phyloP scores from a whole-genome alignment of 2,888 invertebrate species.

The Drosophila acutilabella region DNA sequence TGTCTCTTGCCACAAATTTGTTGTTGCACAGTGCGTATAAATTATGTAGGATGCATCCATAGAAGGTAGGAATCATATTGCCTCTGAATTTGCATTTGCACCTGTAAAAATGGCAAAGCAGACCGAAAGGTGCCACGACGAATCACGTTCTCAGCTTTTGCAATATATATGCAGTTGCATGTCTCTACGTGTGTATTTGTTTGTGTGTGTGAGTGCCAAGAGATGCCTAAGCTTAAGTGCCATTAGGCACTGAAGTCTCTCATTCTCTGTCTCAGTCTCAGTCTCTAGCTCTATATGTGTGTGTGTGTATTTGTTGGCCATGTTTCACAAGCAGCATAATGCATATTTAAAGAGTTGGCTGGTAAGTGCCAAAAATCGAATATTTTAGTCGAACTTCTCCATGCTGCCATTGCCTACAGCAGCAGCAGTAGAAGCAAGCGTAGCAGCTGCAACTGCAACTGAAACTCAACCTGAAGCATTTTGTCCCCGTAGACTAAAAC shows the following conservation, averaged over 20 bases:
- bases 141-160: slow-evolving; percentile 64
- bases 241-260: slow-evolving; percentile 66
- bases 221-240: slow-evolving; percentile 78
- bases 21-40: slow-evolving; percentile 54
- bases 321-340: slow-evolving; percentile 74
- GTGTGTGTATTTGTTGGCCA: slow-evolving; percentile 32
- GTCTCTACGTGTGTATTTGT: slow-evolving; percentile 9
- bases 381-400: slow-evolving; percentile 56
- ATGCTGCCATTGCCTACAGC: slow-evolving; percentile 38
- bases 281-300: slow-evolving; percentile 9
- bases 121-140: slow-evolving; percentile 51
- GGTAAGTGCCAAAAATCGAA: slow-evolving; percentile 80
- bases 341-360: slow-evolving; percentile 77
- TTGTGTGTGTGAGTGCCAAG: slow-evolving; percentile 14
- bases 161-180: slow-evolving; percentile 25
- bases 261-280: slow-evolving; percentile 16
- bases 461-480: not conserved
- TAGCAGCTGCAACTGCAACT: slow-evolving; percentile 33
- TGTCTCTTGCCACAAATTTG: slow-evolving; percentile 3
- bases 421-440: not conserved
- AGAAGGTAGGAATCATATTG: slow-evolving; percentile 67
- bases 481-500: slow-evolving; percentile 32
- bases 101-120: slow-evolving; percentile 67
- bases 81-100: slow-evolving; percentile 73
- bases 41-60: slow-evolving; percentile 65